Percentiles rank a stretch among this genome's conserved stretches.
Conservation (phyloP, 2,888 invertebrate genomes). For the Trichacis sp. region DNA sequence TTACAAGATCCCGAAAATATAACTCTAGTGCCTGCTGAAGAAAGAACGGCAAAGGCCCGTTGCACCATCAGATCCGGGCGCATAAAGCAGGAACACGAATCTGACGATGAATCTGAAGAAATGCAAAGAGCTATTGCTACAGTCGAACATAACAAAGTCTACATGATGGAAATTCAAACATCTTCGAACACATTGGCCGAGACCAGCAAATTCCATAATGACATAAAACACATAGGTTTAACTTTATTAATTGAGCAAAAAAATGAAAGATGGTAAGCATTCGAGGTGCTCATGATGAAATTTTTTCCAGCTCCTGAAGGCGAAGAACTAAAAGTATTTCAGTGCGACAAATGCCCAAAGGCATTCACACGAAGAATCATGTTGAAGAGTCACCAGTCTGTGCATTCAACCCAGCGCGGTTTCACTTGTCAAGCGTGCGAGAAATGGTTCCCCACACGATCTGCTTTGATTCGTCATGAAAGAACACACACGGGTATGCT, state of each 20-base stretch:
- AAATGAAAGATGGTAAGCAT: slow-evolving; percentile 2
- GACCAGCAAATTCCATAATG: slow-evolving; percentile 18
- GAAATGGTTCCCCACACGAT: slow-evolving; percentile 77
- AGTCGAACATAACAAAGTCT: slow-evolving; percentile 62
- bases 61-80: slow-evolving; percentile 65
- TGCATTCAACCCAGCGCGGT: slow-evolving; percentile 74
- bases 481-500: slow-evolving; percentile 76
- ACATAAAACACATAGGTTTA: slow-evolving; percentile 8
- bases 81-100: slow-evolving; percentile 67
- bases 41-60: slow-evolving; percentile 63
- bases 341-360: slow-evolving; percentile 75
- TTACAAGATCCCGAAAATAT: slow-evolving; percentile 70
- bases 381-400: slow-evolving; percentile 74
- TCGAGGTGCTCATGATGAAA: neutral
- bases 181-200: slow-evolving; percentile 20
- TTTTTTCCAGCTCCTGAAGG: slow-evolving; percentile 48
- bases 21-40: slow-evolving; percentile 67
- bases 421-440: slow-evolving; percentile 75
- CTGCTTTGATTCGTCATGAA: slow-evolving; percentile 78
- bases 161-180: slow-evolving; percentile 62
- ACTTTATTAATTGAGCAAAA: neutral
- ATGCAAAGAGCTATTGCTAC: slow-evolving; percentile 59
- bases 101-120: slow-evolving; percentile 64
- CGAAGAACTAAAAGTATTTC: slow-evolving; percentile 72
- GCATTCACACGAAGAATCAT: slow-evolving; percentile 75